A percentile compares a stretch with the other conserved stretches of the same genome.
Conservation (phyloP, 2,888 invertebrate genomes). For the Cheilosia soror region DNA sequence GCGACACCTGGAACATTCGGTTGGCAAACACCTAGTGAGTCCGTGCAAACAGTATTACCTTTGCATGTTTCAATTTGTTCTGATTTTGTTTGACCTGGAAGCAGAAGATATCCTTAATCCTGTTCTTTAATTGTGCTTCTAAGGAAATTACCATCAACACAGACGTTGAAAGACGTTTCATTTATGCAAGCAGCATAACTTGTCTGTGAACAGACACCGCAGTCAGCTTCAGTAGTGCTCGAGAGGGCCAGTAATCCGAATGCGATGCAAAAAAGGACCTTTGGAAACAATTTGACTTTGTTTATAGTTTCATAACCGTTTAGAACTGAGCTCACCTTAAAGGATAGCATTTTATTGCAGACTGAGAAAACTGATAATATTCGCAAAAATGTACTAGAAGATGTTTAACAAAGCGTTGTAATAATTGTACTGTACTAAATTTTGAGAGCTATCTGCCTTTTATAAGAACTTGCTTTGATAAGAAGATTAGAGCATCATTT, state of each 20-base stretch:
- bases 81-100: not conserved
- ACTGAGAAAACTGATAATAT: not conserved
- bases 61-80: not conserved
- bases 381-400: not conserved
- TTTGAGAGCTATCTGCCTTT: not conserved
- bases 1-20: not conserved
- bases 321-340: not conserved
- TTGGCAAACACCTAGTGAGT: not conserved
- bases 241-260: not conserved
- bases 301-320: not conserved
- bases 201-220: not conserved
- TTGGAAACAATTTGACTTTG: not conserved
- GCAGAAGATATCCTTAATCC: not conserved
- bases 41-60: conserved; percentile 7
- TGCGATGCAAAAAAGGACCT: not conserved
- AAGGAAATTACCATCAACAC: conserved; percentile 17
- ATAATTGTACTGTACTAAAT: not conserved
- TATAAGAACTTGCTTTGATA: not conserved
- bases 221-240: not conserved
- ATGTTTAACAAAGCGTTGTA: not conserved
- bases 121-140: not conserved
- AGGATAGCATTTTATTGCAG: not conserved
- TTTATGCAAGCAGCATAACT: conserved; percentile 1
- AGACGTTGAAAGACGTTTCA: not conserved
- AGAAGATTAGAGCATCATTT: not conserved